Percentiles rank a stretch among this genome's conserved stretches.
Evolutionary conservation across 2,888 invertebrate genomes (phyloP).

Genomic region (Dermolepida albohirtum): DNA sequence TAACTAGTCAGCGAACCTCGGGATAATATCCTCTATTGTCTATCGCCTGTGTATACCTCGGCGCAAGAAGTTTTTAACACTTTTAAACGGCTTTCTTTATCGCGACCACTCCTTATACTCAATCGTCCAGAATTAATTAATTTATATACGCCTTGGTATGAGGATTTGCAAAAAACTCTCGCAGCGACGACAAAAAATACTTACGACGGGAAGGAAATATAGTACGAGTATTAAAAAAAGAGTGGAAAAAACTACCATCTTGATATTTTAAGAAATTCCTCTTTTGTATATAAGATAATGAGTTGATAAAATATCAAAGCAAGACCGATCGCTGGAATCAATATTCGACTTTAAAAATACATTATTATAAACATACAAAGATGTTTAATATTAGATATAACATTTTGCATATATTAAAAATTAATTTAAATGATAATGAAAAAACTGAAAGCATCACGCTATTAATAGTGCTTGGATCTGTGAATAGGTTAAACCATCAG

Average conservation of each 20-base stretch:
- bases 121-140: constrained; percentile 57
- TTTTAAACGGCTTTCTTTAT: constrained; percentile 52
- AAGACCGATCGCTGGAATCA: too few relatives aligned
- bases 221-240: constrained; percentile 40
- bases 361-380: too few relatives aligned
- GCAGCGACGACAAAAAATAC: constrained; percentile 31
- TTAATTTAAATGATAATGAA: too few relatives aligned
- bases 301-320: too few relatives aligned
- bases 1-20: constrained; percentile 62
- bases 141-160: constrained; percentile 55
- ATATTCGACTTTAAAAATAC: too few relatives aligned
- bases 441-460: too few relatives aligned
- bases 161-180: constrained; percentile 49
- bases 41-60: constrained; percentile 53
- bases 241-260: constrained; percentile 37
- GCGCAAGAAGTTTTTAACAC: constrained; percentile 53
- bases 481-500: too few relatives aligned
- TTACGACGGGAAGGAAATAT: constrained; percentile 28
- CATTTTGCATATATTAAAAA: too few relatives aligned
- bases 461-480: too few relatives aligned
- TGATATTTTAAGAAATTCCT: constrained; percentile 26
- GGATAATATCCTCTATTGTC: constrained; percentile 61
- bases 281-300: too few relatives aligned
- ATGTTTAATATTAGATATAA: too few relatives aligned
- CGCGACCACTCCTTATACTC: constrained; percentile 53